Evolutionary conservation across 2,113 vertebrate species (phyloP), one percentile per base, ranked within the genome.

Genomic region (Asarcornis scutulata): DNA sequence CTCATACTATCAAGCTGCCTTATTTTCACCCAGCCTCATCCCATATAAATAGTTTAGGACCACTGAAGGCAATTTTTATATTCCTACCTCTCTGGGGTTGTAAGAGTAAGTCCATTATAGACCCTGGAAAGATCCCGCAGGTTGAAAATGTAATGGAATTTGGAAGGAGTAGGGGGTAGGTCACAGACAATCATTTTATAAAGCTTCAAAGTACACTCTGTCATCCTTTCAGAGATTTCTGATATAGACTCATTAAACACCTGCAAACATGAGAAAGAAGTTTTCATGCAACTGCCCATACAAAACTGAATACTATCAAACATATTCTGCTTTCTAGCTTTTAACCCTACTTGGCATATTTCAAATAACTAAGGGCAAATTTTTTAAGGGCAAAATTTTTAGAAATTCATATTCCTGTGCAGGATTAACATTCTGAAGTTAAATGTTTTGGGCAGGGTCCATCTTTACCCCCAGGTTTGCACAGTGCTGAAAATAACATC

Each of bases 121-220:
- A 99, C 93, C 73, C 99, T 98, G 3, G 99, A 99, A 74, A 99
- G 98, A 88, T 99, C 99, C 9, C 99, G 97, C 62, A 99, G 97
- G 95, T 99, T 99, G 88, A 99, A 99, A 97, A 99, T 99, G 92
- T 99, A 99, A 94, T 99, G 99, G 93, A 99, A 99, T 96, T 99
- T 99, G 9, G 99, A 99, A 9, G 99, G 99, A 56, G 99, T 99
- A 32, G 99, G 98, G 0, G 98, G 99, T 46, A 99, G 95, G n/a
- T 99, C 99, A 94, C 95, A 98, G 80, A 99, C 94, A 18, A 99
- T 98, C 84, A 31, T 94, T 89, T 98, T 99, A 95, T 99, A 99
- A 40, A 99, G 98, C 25, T 98, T 95, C 95, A 99, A 83, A 1
- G 99, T 99, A 96, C 98, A 99, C n/a, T 26, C 32, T 6, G 99